phyloP scores from a whole-genome alignment of 2,888 invertebrate species.

The Myopa testacea region DNA sequence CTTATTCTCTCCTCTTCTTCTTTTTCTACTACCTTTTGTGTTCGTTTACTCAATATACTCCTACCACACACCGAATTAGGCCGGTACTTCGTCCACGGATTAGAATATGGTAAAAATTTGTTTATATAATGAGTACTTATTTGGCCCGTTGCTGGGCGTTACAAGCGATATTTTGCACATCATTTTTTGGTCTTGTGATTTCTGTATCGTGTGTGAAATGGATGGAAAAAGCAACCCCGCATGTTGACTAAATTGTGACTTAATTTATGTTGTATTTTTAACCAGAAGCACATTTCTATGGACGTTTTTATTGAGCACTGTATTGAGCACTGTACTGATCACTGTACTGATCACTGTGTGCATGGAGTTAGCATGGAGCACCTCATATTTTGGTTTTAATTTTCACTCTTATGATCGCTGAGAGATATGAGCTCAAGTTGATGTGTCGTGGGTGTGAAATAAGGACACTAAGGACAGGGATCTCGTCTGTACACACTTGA shows the following conservation, averaged over 20 bases:
- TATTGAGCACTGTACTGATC: background rate
- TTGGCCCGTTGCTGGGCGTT: too few species aligned
- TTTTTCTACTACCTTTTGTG: conserved; percentile 19
- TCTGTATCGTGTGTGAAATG: conserved; percentile 1
- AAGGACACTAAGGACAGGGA: too few species aligned
- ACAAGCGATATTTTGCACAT: background rate
- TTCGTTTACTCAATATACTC: conserved; percentile 40
- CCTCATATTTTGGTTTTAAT: too few species aligned
- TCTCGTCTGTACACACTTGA: too few species aligned
- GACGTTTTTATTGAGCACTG: background rate
- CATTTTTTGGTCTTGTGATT: conserved; percentile 16
- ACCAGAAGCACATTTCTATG: background rate
- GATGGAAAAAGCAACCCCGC: background rate
- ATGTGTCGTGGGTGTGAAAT: too few species aligned
- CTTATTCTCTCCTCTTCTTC: conserved; percentile 38
- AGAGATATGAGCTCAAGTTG: too few species aligned
- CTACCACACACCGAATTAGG: conserved; percentile 69
- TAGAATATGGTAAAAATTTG: conserved; percentile 86
- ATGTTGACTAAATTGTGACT: background rate
- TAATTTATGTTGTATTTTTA: background rate
- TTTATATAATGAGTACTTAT: conserved; percentile 48
- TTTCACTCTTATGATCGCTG: too few species aligned
- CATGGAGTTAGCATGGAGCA: too few species aligned
- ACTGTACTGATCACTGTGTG: background rate
- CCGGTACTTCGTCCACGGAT: conserved; percentile 91